A percentile compares a stretch with the other conserved stretches of the same genome.
These are phyloP conservation scores for Falco novaeseelandiae DNA, from an alignment of 2,797 vertebrate species.

Conservation along the genomic window DNA sequence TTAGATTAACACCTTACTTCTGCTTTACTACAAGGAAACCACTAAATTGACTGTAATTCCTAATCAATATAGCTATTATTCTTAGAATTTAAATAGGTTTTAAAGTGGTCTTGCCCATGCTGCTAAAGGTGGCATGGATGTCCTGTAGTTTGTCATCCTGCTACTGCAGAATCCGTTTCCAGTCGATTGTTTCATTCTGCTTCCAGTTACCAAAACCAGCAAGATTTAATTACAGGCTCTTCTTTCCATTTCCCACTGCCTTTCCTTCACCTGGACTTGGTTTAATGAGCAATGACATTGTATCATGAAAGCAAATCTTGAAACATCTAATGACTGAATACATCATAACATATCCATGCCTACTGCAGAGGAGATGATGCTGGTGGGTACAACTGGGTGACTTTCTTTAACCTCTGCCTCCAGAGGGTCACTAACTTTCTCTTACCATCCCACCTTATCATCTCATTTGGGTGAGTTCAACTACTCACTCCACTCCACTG, in stretches of 20 bases:
- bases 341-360: background rate
- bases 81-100: background rate
- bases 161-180: conserved; percentile 8
- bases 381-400: background rate
- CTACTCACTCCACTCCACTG: background rate
- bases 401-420: background rate
- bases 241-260: background rate
- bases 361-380: background rate
- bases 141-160: conserved; percentile 2
- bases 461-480: background rate
- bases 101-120: background rate
- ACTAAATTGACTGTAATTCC: conserved; percentile 28
- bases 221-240: background rate
- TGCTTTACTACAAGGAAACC: background rate
- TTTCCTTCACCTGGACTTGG: background rate
- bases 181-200: background rate
- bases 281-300: background rate
- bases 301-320: background rate
- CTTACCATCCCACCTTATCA: background rate
- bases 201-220: background rate
- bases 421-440: background rate
- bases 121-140: background rate
- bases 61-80: conserved; percentile 39
- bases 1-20: conserved; percentile 29
- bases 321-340: background rate